Base-by-base conservation (phyloP, 1,140 invertebrate genomes). In the Dendroctonus ponderosae region DNA sequence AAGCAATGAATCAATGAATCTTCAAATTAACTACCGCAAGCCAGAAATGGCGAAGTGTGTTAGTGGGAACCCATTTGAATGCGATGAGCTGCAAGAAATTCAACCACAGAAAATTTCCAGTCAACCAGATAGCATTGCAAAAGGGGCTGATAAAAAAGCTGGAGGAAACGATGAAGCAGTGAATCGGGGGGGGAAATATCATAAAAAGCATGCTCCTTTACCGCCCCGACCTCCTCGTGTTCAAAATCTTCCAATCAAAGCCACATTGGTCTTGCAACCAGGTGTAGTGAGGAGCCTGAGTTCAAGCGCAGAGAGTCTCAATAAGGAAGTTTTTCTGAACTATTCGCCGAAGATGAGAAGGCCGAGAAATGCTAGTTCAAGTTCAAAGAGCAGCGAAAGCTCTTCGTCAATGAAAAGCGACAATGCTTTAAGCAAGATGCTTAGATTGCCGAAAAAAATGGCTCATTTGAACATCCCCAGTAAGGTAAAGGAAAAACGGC, bases 181-280 rank as follows among this genome's bases (percentile, higher is more conserved):
- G 0, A 43, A 7, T 9, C 66, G 78, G 43, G 70, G 70, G 14
- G 78, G 78, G n/a, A 77, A 74, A 68, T 79, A 79, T 54, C 70
- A 77, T 41, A 79, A 79, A 70, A 74, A 71, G 67, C 41, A 61
- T 12, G 78, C 78, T 7, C 78, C 78, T 11, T 59, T 62, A 44
- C 77, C 78, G 8, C 77, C 78, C 7, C 11, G 46, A 42, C 15
- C 48, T 9, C 38, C 52, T 48, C 9, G 49, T 49, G 48, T 26
- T 46, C 49, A 58, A 42, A 38, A 66, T 38, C 6, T 44, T 38
- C 52, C 74, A 26, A 76, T 79, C 7, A 79, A 75, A 71, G 78
- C 77, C 37, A 79, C 73, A 3, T 57, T 79, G 26, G 69, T 76
- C 12, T 54, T 79, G 46, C 76, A 76, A 70, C 77, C 77, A 8